phyloP scores from a whole-genome alignment of 2,888 invertebrate species.

The Noctua comes region DNA sequence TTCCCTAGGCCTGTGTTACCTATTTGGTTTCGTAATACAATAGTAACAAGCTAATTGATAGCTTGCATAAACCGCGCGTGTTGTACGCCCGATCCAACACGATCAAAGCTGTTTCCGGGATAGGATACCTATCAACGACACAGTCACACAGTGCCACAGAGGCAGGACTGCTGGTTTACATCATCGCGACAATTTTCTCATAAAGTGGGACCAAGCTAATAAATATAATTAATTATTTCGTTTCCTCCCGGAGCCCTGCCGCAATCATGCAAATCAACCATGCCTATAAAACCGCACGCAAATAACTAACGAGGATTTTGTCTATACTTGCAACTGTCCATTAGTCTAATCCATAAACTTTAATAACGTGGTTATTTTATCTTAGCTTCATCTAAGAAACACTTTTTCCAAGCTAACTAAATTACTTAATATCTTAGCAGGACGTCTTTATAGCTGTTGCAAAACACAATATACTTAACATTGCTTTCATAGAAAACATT shows the following conservation, averaged over 20 bases:
- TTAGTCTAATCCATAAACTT: background rate
- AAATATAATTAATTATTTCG: constrained; percentile 58
- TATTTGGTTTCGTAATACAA: constrained; percentile 83
- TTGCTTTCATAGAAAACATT: constrained; percentile 30
- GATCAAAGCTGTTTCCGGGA: constrained; percentile 83
- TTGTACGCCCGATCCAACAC: constrained; percentile 75
- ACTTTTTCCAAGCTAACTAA: background rate
- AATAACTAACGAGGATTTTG: constrained; percentile 20
- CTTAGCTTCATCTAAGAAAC: background rate
- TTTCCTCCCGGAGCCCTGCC: constrained; percentile 50
- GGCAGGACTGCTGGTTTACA: constrained; percentile 58
- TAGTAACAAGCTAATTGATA: constrained; percentile 86
- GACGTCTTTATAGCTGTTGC: constrained; percentile 8
- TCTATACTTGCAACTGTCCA: background rate
- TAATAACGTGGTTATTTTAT: background rate
- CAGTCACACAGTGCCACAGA: constrained; percentile 63
- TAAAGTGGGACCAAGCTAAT: constrained; percentile 58
- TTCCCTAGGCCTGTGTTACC: constrained; percentile 76
- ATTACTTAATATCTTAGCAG: background rate
- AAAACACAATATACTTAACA: constrained; percentile 23
- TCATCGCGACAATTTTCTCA: constrained; percentile 63
- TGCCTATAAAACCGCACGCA: constrained; percentile 18
- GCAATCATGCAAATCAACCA: constrained; percentile 55
- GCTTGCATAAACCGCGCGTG: constrained; percentile 85
- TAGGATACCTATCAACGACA: constrained; percentile 72